Conservation (phyloP, 2,888 invertebrate genomes). For the Acrobeloides nanus region DNA sequence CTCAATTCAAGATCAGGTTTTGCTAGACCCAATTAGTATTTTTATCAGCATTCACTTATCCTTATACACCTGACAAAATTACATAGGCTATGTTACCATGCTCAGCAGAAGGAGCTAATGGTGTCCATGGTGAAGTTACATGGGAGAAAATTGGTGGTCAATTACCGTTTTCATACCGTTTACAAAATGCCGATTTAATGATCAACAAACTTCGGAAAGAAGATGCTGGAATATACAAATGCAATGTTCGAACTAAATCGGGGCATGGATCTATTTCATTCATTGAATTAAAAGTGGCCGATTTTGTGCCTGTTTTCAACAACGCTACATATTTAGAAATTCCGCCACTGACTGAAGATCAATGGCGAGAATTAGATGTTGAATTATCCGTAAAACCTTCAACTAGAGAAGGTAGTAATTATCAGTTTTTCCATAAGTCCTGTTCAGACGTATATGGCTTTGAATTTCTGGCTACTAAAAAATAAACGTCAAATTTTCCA, state of each 20-base stretch:
- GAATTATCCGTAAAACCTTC: conserved; percentile 31
- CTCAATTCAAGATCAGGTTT: too few species aligned
- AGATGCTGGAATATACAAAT: conserved; percentile 24
- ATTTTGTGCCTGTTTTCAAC: conserved; percentile 38
- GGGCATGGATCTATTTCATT: conserved; percentile 22
- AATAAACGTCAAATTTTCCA: too few species aligned
- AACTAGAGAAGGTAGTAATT: conserved; percentile 20
- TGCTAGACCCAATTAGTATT: conserved; percentile 4
- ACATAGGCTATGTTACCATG: conserved; percentile 6
- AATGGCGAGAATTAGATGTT: conserved; percentile 31
- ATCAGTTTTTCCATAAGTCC: background rate
- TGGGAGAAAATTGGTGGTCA: conserved; percentile 14
- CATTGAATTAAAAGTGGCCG: conserved; percentile 36
- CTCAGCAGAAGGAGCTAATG: background rate
- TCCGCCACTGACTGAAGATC: conserved; percentile 31
- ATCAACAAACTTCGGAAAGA: conserved; percentile 13
- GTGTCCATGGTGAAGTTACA: conserved; percentile 2
- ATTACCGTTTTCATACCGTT: conserved; percentile 19
- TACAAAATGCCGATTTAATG: conserved; percentile 16
- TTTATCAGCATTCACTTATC: background rate
- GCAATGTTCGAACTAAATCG: conserved; percentile 14
- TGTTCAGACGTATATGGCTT: background rate
- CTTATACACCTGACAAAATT: background rate
- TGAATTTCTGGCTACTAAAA: too few species aligned
- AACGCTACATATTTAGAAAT: conserved; percentile 36